A percentile compares a stretch with the other conserved stretches of the same genome.
Evolutionary conservation across 1,140 invertebrate genomes (phyloP).

Genomic region (Hirudo medicinalis): DNA sequence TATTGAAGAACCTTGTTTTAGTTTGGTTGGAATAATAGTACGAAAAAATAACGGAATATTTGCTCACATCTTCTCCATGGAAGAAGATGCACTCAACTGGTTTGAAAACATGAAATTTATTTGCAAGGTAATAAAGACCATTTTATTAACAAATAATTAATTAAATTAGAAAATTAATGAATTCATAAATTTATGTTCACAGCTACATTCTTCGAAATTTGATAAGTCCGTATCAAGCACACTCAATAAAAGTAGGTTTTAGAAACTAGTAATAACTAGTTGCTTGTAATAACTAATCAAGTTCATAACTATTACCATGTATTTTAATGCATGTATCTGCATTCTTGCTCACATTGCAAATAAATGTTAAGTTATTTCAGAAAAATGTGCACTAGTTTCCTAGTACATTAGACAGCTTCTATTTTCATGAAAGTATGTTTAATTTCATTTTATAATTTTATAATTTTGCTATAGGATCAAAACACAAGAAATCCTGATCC

Average conservation of each 20-base stretch:
- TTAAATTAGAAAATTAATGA: not conserved
- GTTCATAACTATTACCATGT: too few species aligned
- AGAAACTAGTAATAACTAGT: too few species aligned
- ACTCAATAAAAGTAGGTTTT: not conserved
- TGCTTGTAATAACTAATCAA: too few species aligned
- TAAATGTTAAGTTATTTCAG: too few species aligned
- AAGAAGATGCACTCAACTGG: not conserved
- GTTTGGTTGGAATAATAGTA: not conserved
- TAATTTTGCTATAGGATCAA: too few species aligned
- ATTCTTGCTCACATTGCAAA: too few species aligned
- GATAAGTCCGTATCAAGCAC: not conserved
- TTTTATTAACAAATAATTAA: not conserved
- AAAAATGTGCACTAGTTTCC: too few species aligned
- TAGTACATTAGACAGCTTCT: too few species aligned
- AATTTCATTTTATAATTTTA: too few species aligned
- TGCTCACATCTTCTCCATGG: not conserved
- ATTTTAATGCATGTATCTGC: too few species aligned
- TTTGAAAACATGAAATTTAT: conserved; percentile 13
- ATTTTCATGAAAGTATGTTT: too few species aligned
- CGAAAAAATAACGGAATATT: not conserved
- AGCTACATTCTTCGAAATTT: conserved; percentile 6
- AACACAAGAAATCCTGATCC: too few species aligned
- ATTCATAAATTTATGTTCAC: not conserved
- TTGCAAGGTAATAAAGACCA: not conserved
- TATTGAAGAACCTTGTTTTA: not conserved